Base-by-base conservation (phyloP, 2,113 vertebrate genomes). In the Alligator mississippiensis region DNA sequence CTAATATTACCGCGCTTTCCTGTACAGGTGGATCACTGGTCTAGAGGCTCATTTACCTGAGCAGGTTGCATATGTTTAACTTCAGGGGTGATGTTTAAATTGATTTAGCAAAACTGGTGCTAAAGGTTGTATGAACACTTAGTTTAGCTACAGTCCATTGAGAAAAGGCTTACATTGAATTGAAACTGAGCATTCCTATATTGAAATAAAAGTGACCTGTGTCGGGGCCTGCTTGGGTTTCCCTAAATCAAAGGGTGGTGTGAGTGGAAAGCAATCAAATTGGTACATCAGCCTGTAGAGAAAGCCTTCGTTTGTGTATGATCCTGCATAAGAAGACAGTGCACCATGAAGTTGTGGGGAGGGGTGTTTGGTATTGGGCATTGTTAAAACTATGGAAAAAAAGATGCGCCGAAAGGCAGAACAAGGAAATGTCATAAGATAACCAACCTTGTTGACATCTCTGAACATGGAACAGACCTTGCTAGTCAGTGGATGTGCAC, bases 121-220 rank as follows among this genome's bases (percentile, higher is more conserved):
- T 83, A 63, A 76, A 74, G 79, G 78, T 83, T 59, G 38, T 3
- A 75, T 61, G 80, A 80, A 59, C 75, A 30, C 66, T 96, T 83
- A 90, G 78, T 92, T 93, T 92, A 92, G 93, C 57, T 82, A 10
- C 11, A n/a, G n/a, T 21, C 13, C 57, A 38, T 92, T 94, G 84
- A 70, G 87, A 93, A 95, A 91, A 90, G 61, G 90, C 58, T 76
- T 80, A 68, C n/a, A 18, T 19, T 9, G 60, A 83, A 82, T 77
- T 85, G 82, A 84, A 92, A 47, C 87, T 80, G 34, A 88, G 91
- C 80, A 27, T 81, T 86, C 76, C 34, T 85, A n/a, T 83, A 17
- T 58, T 87, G 38, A 61, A 64, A 85, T 68, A 80, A 77, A 88
- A 91, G 38, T 77, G 63, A 60, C 79, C 79, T 84, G 25, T 57